Evolutionary conservation across 2,113 vertebrate genomes (phyloP), one percentile per base, ranked within the genome.

Genomic region (Apeltes quadracus): DNA sequence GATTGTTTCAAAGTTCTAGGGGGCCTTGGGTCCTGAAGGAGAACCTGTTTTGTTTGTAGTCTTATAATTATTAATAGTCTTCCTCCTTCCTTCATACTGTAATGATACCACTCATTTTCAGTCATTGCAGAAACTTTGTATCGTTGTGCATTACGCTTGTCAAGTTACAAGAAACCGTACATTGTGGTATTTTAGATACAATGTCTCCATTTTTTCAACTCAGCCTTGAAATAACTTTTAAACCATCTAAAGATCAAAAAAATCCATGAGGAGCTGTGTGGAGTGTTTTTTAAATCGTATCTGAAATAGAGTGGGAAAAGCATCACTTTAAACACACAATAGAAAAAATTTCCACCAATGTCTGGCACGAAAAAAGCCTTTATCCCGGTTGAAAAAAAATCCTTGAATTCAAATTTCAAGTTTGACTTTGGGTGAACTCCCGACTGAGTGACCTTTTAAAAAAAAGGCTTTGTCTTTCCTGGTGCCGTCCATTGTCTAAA

Each of bases 381-480:
- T 54, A 29, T 15, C 41, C 6, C 6, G 12, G 36, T 69, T 18
- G 12, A 1, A 48, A 55, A 69, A 22, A 32, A 29, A 3, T 11
- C 14, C 23, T 1, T 29, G 16, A 68, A 68, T 61, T 64, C 4
- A 39, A 4, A 66, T 76, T 58, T 55, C 5, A 32, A 61, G 3
- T 5, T 58, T 15, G 27, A 67, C n/a, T 71, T 53, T 18, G 27
- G 14, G 29, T 23, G 53, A 55, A 61, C 61, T 56, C 22, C 43
- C 50, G 32, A 50, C 51, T 46, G 58, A 66, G 57, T 14, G 56
- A 13, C 69, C 69, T n/a, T n/a, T n/a, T 68, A 6, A 77, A 75
- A 34, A 72, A 61, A 63, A 61, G 16, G 53, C 57, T 79, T 69
- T 83, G 61, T 84, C 16, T 56, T 61, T 25, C 15, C 53, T 38